Evolutionary conservation across 2,113 vertebrate genomes (phyloP).

Genomic region (Corythaeola cristata): DNA sequence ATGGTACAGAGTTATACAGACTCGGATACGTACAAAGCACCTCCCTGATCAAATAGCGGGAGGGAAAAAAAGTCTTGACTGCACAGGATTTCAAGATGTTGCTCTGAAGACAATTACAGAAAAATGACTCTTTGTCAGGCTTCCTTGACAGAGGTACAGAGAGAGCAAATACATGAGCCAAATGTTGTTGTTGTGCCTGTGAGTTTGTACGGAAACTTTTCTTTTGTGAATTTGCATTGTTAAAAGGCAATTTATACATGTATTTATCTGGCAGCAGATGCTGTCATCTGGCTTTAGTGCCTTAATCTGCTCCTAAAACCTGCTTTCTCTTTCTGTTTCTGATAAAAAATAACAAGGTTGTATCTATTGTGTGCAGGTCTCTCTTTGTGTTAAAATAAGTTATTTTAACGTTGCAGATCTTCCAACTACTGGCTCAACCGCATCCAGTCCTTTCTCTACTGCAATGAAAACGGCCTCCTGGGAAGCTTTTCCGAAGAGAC

Average conservation of each 20-base stretch:
- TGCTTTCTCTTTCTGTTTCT: neutral
- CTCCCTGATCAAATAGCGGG: neutral
- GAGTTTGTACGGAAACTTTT: neutral
- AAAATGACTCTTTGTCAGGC: neutral
- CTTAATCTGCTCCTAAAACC: neutral
- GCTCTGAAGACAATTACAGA: neutral
- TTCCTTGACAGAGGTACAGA: neutral
- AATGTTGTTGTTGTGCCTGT: neutral
- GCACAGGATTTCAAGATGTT: neutral
- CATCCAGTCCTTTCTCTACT: conserved; percentile 94
- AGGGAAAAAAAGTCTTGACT: neutral
- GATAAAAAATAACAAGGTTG: neutral
- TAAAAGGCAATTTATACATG: neutral
- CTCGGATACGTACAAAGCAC: neutral
- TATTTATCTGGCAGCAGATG: neutral
- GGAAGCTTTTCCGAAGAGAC: conserved; percentile 93
- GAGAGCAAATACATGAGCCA: neutral
- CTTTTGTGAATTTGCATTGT: neutral
- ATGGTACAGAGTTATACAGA: neutral
- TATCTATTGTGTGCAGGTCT: neutral
- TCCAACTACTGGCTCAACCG: conserved; percentile 91
- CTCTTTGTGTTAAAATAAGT: neutral
- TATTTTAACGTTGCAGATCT: conserved; percentile 74
- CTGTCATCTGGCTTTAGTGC: neutral
- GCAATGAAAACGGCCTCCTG: conserved; percentile 93